A percentile compares a stretch with the other conserved stretches of the same genome.
These are phyloP conservation scores for Pseudopodoces humilis DNA, from an alignment of 2,113 vertebrate species.

Conservation along the genomic window DNA sequence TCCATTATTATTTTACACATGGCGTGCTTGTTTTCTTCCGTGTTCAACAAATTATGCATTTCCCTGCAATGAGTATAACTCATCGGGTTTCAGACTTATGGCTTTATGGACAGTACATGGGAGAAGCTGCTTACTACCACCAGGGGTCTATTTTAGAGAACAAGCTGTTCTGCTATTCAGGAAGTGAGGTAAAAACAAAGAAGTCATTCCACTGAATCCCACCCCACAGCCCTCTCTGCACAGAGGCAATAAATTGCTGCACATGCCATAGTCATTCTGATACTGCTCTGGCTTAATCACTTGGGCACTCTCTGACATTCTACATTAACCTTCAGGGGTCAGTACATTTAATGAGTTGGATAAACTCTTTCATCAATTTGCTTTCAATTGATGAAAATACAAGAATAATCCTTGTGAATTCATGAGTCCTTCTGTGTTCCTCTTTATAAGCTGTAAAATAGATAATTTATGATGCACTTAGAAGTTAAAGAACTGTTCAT, in stretches of 20 bases:
- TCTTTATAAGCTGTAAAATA: slow-evolving; percentile 20
- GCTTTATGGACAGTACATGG: not conserved
- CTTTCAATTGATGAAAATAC: slow-evolving; percentile 21
- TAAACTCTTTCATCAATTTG: slow-evolving; percentile 31
- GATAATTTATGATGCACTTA: slow-evolving; percentile 24
- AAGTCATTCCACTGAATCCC: not conserved
- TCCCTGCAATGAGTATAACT: not conserved
- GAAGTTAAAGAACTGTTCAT: slow-evolving; percentile 37
- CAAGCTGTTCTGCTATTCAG: not conserved
- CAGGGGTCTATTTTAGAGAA: not conserved
- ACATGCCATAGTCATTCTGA: not conserved
- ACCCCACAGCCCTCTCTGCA: not conserved
- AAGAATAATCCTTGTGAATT: slow-evolving; percentile 21
- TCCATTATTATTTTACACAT: not conserved
- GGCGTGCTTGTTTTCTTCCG: not conserved
- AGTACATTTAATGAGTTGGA: slow-evolving; percentile 45
- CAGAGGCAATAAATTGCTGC: not conserved
- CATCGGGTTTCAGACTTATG: not conserved
- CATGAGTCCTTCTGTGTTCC: slow-evolving; percentile 1
- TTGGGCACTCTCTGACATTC: not conserved
- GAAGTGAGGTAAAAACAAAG: not conserved
- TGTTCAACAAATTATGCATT: not conserved
- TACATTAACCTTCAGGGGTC: slow-evolving; percentile 54
- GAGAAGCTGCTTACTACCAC: not conserved
- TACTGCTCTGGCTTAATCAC: not conserved